Evolutionary conservation across 2,888 invertebrate genomes (phyloP).

Genomic region (Mythimna pallens): DNA sequence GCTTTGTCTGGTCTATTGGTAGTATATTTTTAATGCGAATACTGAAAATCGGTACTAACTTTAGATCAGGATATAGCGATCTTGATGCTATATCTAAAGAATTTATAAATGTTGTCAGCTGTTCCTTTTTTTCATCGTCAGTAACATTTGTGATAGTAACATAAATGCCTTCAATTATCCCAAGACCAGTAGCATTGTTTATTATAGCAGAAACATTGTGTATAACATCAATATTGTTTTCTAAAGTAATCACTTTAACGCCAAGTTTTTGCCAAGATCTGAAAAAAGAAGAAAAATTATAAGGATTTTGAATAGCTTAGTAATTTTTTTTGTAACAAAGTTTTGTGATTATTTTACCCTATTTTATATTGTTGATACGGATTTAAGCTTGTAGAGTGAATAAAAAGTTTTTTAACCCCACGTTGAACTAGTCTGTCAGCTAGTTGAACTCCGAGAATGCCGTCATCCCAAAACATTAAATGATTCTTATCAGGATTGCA

Average conservation of each 20-base stretch:
- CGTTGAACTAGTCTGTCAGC: constrained; percentile 67
- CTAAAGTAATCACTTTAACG: neutral
- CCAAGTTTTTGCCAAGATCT: constrained; percentile 35
- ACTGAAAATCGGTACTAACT: constrained; percentile 9
- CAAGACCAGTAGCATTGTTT: constrained; percentile 12
- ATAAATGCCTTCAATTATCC: constrained; percentile 21
- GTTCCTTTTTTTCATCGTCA: neutral
- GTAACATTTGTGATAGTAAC: constrained; percentile 8
- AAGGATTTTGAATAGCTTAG: too few species aligned
- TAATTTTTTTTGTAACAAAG: neutral
- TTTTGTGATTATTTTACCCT: constrained; percentile 1
- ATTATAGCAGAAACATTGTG: neutral
- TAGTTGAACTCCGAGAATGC: constrained; percentile 64
- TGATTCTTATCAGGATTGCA: constrained; percentile 29
- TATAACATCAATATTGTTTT: neutral
- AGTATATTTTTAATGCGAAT: too few species aligned
- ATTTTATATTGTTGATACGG: constrained; percentile 31
- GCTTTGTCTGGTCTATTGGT: too few species aligned
- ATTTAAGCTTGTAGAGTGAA: constrained; percentile 50
- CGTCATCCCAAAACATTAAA: constrained; percentile 42
- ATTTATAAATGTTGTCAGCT: neutral
- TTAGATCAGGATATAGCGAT: constrained; percentile 15
- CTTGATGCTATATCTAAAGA: constrained; percentile 25
- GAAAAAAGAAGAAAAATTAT: neutral
- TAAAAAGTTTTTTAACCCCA: constrained; percentile 69